These are phyloP conservation scores for Eubasilissa regina DNA, from an alignment of 1,140 invertebrate genomes.

Conservation along the genomic window DNA sequence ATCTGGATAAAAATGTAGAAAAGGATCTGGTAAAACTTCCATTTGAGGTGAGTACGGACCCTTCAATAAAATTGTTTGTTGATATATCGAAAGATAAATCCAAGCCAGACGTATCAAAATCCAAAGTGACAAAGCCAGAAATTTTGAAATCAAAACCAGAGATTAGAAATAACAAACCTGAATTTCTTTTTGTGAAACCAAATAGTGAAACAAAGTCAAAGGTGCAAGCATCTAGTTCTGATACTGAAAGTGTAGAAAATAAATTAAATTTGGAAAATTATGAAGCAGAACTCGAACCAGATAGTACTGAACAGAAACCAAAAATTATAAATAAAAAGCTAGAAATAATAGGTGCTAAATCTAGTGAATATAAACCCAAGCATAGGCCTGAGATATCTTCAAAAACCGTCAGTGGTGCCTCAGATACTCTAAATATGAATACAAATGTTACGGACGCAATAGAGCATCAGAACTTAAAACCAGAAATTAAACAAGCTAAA, in stretches of 20 bases:
- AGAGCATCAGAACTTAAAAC: background rate
- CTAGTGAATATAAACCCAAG: background rate
- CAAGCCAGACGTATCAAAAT: background rate
- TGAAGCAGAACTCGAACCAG: conserved; percentile 13
- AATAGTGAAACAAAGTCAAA: background rate
- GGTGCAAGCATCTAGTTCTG: background rate
- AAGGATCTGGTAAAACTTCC: background rate
- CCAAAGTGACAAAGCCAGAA: background rate
- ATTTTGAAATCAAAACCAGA: background rate
- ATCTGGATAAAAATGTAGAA: background rate
- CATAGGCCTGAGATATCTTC: too few relatives aligned
- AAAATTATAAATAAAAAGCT: background rate
- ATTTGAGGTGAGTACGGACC: conserved; percentile 14
- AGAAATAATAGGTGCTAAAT: background rate
- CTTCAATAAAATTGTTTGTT: background rate
- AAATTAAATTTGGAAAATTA: background rate
- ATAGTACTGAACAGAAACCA: background rate
- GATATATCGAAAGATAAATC: conserved; percentile 14
- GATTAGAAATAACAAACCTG: conserved; percentile 1
- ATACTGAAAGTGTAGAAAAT: background rate
- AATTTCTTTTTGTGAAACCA: background rate
- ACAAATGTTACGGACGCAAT: background rate
- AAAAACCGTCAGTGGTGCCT: too few relatives aligned
- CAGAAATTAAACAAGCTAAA: background rate
- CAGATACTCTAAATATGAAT: too few relatives aligned